Evolutionary conservation across 2,113 vertebrate genomes (phyloP).

Genomic region (Calcarius ornatus): DNA sequence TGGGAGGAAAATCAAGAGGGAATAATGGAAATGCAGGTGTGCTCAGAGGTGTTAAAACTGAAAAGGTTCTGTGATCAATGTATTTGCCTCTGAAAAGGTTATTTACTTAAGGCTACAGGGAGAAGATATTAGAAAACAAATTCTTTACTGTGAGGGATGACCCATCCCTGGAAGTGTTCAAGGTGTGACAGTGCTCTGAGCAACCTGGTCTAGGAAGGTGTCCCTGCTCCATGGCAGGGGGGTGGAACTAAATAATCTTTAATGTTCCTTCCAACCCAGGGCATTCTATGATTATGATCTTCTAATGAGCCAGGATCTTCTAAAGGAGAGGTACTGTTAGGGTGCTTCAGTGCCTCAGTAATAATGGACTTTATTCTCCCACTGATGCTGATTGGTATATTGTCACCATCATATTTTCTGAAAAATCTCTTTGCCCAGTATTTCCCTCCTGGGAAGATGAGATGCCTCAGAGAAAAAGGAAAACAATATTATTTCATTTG

Average conservation of each 20-base stretch:
- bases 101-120: background rate
- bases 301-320: background rate
- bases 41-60: background rate
- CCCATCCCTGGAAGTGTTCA: background rate
- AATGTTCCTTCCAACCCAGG: background rate
- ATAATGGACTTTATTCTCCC: background rate
- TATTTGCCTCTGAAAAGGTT: background rate
- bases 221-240: fast-evolving
- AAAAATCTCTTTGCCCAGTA: too few relatives aligned
- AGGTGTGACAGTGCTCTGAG: background rate
- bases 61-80: background rate
- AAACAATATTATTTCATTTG: too few relatives aligned
- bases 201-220: background rate
- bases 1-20: background rate
- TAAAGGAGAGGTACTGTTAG: background rate
- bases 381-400: background rate
- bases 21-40: background rate
- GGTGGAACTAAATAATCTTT: background rate
- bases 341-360: background rate
- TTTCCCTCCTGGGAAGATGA: too few relatives aligned
- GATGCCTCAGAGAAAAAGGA: too few relatives aligned
- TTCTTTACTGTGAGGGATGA: background rate
- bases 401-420: too few relatives aligned
- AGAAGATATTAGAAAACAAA: background rate
- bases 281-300: background rate